Evolutionary conservation across 2,888 invertebrate species (phyloP).

Genomic region (Agonopterix subpropinquella): DNA sequence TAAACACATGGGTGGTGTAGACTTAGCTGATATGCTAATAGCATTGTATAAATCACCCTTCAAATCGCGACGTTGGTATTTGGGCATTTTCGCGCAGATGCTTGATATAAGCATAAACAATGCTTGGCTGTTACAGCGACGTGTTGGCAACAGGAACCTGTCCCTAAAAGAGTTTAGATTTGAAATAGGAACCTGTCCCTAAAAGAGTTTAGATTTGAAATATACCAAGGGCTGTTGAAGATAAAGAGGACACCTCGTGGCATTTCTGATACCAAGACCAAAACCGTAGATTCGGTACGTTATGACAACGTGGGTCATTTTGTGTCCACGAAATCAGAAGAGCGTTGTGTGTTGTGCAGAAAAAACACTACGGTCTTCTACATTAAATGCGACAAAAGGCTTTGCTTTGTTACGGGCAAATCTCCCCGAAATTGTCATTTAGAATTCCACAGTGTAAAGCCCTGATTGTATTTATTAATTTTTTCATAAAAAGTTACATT

Average conservation of each 20-base stretch:
- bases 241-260: background rate
- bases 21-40: slow-evolving; percentile 22
- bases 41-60: slow-evolving; percentile 21
- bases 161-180: background rate
- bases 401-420: slow-evolving; percentile 18
- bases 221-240: background rate
- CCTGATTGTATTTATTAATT: background rate
- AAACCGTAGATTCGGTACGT: slow-evolving; percentile 7
- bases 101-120: slow-evolving; percentile 21
- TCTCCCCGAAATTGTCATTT: slow-evolving; percentile 13
- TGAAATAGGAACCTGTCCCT: slow-evolving; percentile 1
- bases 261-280: background rate
- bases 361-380: slow-evolving; percentile 17
- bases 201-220: background rate
- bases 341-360: slow-evolving; percentile 12
- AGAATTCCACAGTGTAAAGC: slow-evolving; percentile 6
- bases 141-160: background rate
- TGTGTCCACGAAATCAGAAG: slow-evolving; percentile 6
- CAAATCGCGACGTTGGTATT: slow-evolving; percentile 26
- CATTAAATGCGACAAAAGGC: slow-evolving; percentile 15
- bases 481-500: background rate
- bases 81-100: slow-evolving; percentile 25
- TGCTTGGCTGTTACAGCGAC: slow-evolving; percentile 12
- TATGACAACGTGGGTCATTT: slow-evolving; percentile 13
- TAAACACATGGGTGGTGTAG: too few species aligned